Evolutionary conservation across 1,140 invertebrate genomes (phyloP).

Genomic region (Halotydeus destructor): DNA sequence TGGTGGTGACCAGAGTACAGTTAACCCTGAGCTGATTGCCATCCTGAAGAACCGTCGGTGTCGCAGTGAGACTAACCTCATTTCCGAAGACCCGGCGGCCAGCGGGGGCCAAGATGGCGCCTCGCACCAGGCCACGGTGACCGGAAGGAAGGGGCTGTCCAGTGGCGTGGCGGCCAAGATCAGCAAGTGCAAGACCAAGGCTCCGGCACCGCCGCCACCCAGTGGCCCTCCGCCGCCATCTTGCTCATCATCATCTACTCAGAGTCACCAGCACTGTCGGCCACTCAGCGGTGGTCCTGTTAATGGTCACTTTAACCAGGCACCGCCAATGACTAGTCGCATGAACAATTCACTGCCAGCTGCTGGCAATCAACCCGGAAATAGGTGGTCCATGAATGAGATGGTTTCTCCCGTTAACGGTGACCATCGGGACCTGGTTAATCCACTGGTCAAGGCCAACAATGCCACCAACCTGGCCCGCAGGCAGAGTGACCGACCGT

Average conservation of each 20-base stretch:
- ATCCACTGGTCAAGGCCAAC: too few species aligned
- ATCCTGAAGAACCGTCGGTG: slow-evolving; percentile 4
- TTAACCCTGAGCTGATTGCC: background rate
- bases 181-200: slow-evolving; percentile 4
- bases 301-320: too few species aligned
- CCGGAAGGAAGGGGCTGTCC: background rate
- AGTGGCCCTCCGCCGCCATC: background rate
- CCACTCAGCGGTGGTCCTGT: too few species aligned
- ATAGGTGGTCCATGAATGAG: too few species aligned
- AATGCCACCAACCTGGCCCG: too few species aligned
- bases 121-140: background rate
- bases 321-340: too few species aligned
- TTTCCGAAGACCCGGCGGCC: background rate
- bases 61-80: slow-evolving; percentile 9
- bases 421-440: too few species aligned
- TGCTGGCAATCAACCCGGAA: too few species aligned
- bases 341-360: too few species aligned
- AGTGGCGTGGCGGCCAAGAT: slow-evolving; percentile 8
- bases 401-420: too few species aligned
- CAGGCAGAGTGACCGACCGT: background rate
- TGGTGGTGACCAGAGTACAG: slow-evolving; percentile 5
- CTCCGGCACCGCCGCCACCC: slow-evolving; percentile 1
- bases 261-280: background rate
- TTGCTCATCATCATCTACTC: background rate
- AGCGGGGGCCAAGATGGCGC: background rate